Evolutionary conservation across 2,113 vertebrate species (phyloP).

Genomic region (Meleagris gallopavo): DNA sequence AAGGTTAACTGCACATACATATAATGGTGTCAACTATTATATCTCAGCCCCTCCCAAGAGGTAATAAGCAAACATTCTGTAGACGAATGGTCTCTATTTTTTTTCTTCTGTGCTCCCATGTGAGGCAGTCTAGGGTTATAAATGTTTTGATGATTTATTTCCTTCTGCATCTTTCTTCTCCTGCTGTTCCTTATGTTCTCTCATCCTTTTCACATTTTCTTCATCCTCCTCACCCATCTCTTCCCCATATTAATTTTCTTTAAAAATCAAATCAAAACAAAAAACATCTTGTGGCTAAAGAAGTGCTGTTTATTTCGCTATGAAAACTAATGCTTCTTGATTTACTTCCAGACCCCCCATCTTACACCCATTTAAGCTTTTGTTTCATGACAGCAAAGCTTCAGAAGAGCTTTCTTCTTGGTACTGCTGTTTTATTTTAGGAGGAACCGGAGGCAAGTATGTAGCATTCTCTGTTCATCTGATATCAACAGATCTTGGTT

Average conservation of each 20-base stretch:
- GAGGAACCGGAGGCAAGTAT: neutral
- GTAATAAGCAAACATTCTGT: conserved; percentile 44
- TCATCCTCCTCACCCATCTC: neutral
- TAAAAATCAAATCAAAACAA: neutral
- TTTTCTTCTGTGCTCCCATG: neutral
- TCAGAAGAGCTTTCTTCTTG: neutral
- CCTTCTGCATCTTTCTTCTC: neutral
- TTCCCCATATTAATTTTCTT: neutral
- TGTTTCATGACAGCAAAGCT: neutral
- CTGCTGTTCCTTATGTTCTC: conserved; percentile 4
- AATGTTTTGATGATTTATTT: conserved; percentile 60
- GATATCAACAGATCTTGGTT: neutral
- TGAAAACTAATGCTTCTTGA: neutral
- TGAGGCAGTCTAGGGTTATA: conserved; percentile 23
- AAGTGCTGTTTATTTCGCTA: neutral
- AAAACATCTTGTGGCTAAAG: neutral
- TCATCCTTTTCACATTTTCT: rapidly evolving
- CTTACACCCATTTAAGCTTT: neutral
- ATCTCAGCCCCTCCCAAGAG: conserved; percentile 46
- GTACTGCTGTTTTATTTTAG: neutral
- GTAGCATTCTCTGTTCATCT: neutral
- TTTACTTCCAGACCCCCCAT: neutral
- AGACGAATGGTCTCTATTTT: neutral
- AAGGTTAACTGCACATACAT: conserved; percentile 37
- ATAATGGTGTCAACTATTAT: conserved; percentile 32